These are phyloP conservation scores for Eurystomus glaucurus DNA, from an alignment of 2,797 vertebrate species.

Conservation along the genomic window DNA sequence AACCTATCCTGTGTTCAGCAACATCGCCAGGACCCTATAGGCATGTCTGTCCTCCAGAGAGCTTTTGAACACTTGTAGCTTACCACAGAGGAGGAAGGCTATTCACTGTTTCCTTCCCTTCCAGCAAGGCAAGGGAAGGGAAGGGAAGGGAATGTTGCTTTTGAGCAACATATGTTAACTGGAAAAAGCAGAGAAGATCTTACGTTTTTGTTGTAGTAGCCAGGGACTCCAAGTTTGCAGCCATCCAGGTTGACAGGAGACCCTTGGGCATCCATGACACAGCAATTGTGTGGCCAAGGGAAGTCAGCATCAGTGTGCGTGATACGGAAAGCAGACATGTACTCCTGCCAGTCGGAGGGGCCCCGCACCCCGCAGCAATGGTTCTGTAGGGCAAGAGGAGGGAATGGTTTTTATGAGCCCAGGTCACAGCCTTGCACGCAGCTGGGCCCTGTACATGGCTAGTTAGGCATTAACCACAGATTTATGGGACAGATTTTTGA, in stretches of 20 bases:
- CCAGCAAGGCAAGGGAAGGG: background rate
- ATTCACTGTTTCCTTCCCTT: background rate
- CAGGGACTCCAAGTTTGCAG: conserved; percentile 84
- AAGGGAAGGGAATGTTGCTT: background rate
- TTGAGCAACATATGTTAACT: background rate
- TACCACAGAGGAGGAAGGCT: background rate
- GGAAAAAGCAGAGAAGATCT: background rate
- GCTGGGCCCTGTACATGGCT: background rate
- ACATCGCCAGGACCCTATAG: background rate
- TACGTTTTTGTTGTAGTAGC: conserved; percentile 81
- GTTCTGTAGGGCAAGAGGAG: conserved; percentile 62
- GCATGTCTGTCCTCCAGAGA: background rate
- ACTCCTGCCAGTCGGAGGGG: conserved; percentile 85
- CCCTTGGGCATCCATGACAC: conserved; percentile 70
- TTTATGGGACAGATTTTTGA: conserved; percentile 11
- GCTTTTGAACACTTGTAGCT: background rate
- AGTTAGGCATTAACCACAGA: conserved; percentile 19
- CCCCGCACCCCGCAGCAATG: conserved; percentile 85
- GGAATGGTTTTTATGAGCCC: background rate
- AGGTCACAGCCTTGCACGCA: background rate
- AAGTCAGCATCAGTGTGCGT: conserved; percentile 76
- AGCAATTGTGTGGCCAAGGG: conserved; percentile 87
- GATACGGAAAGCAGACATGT: conserved; percentile 76
- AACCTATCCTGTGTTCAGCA: background rate
- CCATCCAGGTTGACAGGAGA: conserved; percentile 64